phyloP scores from a whole-genome alignment of 2,888 invertebrate species.

The Xanthia togata region DNA sequence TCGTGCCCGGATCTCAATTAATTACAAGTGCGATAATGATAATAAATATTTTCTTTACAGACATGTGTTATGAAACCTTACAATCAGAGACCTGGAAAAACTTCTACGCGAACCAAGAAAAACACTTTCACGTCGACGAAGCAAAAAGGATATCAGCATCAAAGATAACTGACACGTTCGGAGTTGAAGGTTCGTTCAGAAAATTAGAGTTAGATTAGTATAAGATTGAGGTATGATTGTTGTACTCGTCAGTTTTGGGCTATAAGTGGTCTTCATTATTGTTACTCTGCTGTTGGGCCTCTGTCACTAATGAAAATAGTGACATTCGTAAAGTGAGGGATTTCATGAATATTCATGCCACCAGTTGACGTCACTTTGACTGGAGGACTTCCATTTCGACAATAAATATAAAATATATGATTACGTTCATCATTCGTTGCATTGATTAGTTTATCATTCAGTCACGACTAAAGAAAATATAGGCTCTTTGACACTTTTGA shows the following conservation, averaged over 20 bases:
- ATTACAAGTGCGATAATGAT: background rate
- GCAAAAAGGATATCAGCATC: conserved; percentile 59
- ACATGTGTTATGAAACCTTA: conserved; percentile 44
- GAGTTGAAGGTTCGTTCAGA: conserved; percentile 70
- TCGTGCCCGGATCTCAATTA: background rate
- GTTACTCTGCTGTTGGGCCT: background rate
- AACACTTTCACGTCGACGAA: conserved; percentile 67
- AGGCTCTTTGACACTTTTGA: background rate
- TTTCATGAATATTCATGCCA: no score
- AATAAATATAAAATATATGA: no score
- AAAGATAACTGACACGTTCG: conserved; percentile 60
- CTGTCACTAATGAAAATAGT: background rate
- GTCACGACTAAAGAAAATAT: no score
- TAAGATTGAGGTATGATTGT: conserved; percentile 13
- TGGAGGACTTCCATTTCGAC: no score
- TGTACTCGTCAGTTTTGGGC: background rate
- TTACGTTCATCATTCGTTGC: background rate
- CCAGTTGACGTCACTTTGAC: no score
- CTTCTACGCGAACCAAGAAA: conserved; percentile 56
- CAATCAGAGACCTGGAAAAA: conserved; percentile 46
- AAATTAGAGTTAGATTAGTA: conserved; percentile 66
- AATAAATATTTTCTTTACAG: conserved; percentile 44
- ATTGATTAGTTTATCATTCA: no score
- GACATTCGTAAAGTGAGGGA: background rate
- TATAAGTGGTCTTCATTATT: background rate